A percentile compares a stretch with the other conserved stretches of the same genome.
phyloP scores from a whole-genome alignment of 2,888 invertebrate genomes.

The Lasioglossum pauxillum region DNA sequence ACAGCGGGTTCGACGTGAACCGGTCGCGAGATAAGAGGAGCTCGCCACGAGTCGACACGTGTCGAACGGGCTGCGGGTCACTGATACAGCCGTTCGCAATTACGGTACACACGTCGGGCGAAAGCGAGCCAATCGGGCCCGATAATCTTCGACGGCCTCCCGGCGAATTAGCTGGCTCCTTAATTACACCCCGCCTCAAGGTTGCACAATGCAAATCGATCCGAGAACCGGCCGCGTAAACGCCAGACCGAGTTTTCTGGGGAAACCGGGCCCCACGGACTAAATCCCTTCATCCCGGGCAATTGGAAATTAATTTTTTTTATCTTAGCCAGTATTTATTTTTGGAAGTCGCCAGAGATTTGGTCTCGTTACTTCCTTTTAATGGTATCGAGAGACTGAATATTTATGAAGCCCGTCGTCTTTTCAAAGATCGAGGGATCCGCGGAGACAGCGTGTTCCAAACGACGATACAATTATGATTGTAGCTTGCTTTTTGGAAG shows the following conservation, averaged over 20 bases:
- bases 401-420: not conserved
- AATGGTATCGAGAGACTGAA: not conserved
- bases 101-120: conserved; percentile 73
- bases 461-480: not conserved
- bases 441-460: not conserved
- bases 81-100: conserved; percentile 82
- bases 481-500: not conserved
- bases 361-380: not conserved
- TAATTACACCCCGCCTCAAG: conserved; percentile 39
- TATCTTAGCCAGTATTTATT: not conserved
- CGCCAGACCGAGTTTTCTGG: not conserved
- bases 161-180: conserved; percentile 40
- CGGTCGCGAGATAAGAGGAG: conserved; percentile 76
- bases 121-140: conserved; percentile 56
- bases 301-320: not conserved
- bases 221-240: not conserved
- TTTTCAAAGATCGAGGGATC: not conserved
- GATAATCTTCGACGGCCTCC: conserved; percentile 52
- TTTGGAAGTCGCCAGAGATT: not conserved
- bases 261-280: not conserved
- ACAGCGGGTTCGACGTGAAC: conserved; percentile 75
- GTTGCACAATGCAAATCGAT: conserved; percentile 11
- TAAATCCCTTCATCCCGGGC: not conserved
- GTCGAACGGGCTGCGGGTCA: conserved; percentile 77
- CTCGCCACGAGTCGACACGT: conserved; percentile 77